phyloP scores from a whole-genome alignment of 2,797 vertebrate species.

The Pseudochromis fuscus region DNA sequence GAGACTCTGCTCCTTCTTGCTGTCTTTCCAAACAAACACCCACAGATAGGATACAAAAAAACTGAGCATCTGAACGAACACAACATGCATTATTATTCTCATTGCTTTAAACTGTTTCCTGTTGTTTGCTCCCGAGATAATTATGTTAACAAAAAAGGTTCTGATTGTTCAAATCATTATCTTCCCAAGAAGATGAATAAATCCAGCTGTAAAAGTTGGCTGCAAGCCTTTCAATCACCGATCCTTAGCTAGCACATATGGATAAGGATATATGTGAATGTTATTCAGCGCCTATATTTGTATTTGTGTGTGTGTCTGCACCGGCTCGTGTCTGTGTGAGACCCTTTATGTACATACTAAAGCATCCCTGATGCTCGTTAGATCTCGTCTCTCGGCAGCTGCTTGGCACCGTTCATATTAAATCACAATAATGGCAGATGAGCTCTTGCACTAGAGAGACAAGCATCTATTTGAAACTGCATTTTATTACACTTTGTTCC shows the following conservation, averaged over 20 bases:
- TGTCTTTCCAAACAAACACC: slow-evolving; percentile 18
- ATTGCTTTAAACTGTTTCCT: slow-evolving; percentile 26
- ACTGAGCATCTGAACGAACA: slow-evolving; percentile 20
- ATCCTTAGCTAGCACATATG: slow-evolving; percentile 82
- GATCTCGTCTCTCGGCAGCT: slow-evolving; percentile 79
- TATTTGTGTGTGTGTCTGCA: slow-evolving; percentile 57
- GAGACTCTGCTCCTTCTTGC: slow-evolving; percentile 15
- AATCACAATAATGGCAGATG: slow-evolving; percentile 85
- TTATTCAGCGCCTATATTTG: slow-evolving; percentile 64
- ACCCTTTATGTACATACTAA: slow-evolving; percentile 83
- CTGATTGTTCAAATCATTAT: slow-evolving; percentile 88
- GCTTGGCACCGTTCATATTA: slow-evolving; percentile 81
- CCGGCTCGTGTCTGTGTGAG: slow-evolving; percentile 63
- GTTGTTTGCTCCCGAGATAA: slow-evolving; percentile 32
- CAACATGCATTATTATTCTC: neutral
- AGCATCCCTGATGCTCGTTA: slow-evolving; percentile 82
- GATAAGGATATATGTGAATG: slow-evolving; percentile 61
- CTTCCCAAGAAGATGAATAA: slow-evolving; percentile 82
- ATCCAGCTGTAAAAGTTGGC: slow-evolving; percentile 78
- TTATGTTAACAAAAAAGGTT: slow-evolving; percentile 57
- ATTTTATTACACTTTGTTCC: slow-evolving; percentile 88
- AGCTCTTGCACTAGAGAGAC: slow-evolving; percentile 75
- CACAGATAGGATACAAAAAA: slow-evolving; percentile 7
- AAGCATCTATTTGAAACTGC: slow-evolving; percentile 81
- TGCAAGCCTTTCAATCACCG: slow-evolving; percentile 68